Base-by-base conservation (phyloP, 2,113 vertebrate genomes). In the Anthoscopus minutus region DNA sequence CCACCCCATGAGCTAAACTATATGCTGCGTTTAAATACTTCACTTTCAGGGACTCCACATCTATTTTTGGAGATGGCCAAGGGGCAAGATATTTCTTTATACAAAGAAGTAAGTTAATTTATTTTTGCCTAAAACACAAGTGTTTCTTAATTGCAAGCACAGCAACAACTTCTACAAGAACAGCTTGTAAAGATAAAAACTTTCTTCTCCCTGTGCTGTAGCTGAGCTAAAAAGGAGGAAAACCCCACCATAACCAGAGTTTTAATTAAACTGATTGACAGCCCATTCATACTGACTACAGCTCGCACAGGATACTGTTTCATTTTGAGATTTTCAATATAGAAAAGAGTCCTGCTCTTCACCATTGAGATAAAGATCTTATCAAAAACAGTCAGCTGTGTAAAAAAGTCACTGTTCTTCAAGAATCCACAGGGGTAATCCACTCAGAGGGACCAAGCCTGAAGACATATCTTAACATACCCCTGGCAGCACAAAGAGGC, bases 241-340 rank as follows among this genome's bases (percentile, higher is more conserved):
- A 95, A 94, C 25, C 40, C 72, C 1, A 0, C 14, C 16, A 3
- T 70, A 64, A 90, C 4, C 38, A 30, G 33, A 60, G 47, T 74
- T 89, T 96, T 93, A 96, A 94, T 94, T 94, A 96, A 93, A 62
- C 87, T 92, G 81, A 95, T 24, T 88, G 87, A 92, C 80, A 85
- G 67, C 53, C 30, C 61, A 72, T 21, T 85, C 89, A 92, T 56
- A 47, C 16, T 35, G 70, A 72, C 89, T 81, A 62, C 38, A 56
- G 58, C 8, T 85, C 8, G 0, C 50, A 38, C 31, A 66, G 79
- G 78, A 82, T 18, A 40, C 35, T 2, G 1, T 28, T 87, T 74
- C 78, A 71, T 91, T 83, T 65, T 7, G 42, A 33, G 20, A 58
- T 73, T 93, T 38, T 86, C 82, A 96, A 53, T 38, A 28, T 7